A percentile compares a stretch with the other conserved stretches of the same genome.
Evolutionary conservation across 2,888 invertebrate species (phyloP).

Genomic region (Xanthia togata): DNA sequence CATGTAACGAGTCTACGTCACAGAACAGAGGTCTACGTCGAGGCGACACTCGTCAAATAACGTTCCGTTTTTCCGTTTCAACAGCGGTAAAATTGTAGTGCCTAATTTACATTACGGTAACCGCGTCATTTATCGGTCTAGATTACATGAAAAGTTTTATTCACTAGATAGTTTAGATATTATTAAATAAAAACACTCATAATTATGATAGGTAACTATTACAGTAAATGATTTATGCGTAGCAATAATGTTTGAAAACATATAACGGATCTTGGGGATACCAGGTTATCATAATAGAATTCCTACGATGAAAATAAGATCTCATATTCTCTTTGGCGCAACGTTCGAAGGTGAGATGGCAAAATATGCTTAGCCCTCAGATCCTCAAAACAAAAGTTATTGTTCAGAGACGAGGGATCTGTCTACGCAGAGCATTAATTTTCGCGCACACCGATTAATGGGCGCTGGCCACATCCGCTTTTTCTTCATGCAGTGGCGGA

Average conservation of each 20-base stretch:
- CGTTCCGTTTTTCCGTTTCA: constrained; percentile 15
- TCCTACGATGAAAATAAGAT: neutral
- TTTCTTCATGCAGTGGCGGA: neutral
- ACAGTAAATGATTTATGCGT: neutral
- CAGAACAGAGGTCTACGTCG: constrained; percentile 14
- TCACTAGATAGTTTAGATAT: neutral
- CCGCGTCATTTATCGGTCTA: neutral
- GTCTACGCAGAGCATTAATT: neutral
- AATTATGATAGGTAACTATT: neutral
- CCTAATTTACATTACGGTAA: neutral
- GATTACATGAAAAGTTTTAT: neutral
- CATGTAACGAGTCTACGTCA: constrained; percentile 16
- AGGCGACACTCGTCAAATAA: constrained; percentile 39
- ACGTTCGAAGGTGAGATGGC: neutral
- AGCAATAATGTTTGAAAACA: neutral
- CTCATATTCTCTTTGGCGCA: neutral
- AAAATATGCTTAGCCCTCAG: neutral
- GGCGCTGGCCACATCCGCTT: neutral
- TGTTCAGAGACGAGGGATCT: neutral
- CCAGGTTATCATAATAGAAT: neutral
- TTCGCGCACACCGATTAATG: neutral
- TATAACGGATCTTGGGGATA: neutral
- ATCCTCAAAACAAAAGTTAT: neutral
- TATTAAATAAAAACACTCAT: neutral
- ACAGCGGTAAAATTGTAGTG: neutral